Base-by-base conservation (phyloP, 2,797 vertebrate species). In the Linurgus olivaceus region DNA sequence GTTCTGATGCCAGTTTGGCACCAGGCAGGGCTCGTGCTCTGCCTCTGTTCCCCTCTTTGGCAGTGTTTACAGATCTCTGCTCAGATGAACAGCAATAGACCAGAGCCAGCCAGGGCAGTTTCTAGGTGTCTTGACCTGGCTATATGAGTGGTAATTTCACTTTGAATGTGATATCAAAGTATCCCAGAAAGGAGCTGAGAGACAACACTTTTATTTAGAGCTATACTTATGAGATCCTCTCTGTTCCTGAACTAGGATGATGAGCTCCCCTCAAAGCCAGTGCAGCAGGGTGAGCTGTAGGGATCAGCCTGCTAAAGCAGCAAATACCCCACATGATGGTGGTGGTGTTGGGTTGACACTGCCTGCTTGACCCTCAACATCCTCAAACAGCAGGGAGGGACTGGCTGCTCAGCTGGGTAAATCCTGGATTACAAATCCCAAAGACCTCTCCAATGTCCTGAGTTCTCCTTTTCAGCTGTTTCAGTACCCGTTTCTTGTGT, bases 191-290 rank as follows among this genome's bases (percentile, higher is more conserved):
- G 58, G n/a, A 54, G 6, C 20, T 15, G 44, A 65, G 52, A 38
- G 4, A 6, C 6, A 68, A 3, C 0, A n/a, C 7, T 58, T 57
- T 42, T 28, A 4, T 67, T 74, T 50, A 38, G 29, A 61, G 54
- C 6, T 58, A 0, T 15, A 4, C 6, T 31, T 24, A 5, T 3
- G 29, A 48, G 71, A 75, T 16, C 10, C 2, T 81, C 6, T 1
- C 28, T 48, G 9, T 21, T 83, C 37, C 80, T 81, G 44, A 59
- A 2, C 7, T 14, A 15, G 45, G 24, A 5, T 45, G 5, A 2
- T 9, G 9, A 6, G 18, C 18, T 87, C 33, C 44, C 26, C 38
- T 5, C 0, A 1, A 47, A 77, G 20, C 13, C 79, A 25, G 26
- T 10, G 50, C 29, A 87, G 55, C 71, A 48, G 58, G 2, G 28